Evolutionary conservation across 23 tunicate species (phyloP), one percentile per base, ranked within the genome.

Genomic region (Ciona savignyi): DNA sequence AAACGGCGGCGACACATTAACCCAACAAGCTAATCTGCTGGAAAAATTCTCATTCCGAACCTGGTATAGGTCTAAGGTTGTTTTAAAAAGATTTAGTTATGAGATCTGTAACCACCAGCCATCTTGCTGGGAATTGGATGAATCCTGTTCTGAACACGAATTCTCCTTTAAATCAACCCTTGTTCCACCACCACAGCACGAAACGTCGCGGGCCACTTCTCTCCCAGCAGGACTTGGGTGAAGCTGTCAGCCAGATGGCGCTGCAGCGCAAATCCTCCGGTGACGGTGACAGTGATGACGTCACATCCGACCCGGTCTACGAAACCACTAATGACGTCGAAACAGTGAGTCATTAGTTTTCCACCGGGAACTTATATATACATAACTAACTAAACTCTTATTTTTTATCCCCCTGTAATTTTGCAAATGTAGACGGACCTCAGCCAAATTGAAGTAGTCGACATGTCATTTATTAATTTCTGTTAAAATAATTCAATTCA

Each of bases 161-260:
- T n/a, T n/a, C n/a, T n/a, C n/a, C n/a, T n/a, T n/a, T n/a, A n/a
- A n/a, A n/a, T n/a, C n/a, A n/a, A n/a, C n/a, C n/a, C n/a, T n/a
- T n/a, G n/a, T n/a, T n/a, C n/a, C n/a, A n/a, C n/a, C n/a, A n/a
- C n/a, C n/a, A n/a, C n/a, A 49, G 61, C 20, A 20, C 67, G 19
- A 11, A 20, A 63, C 26, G 28, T 4, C 67, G 67, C 4, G 67
- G 67, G 34, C 87, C 87, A 2, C n/a, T 67, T 2, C 60, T 79
- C 21, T 86, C 93, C 15, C 85, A 79, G 30, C 80, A 81, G n/a
- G 93, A 79, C 27, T 67, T 86, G 3, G 93, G 93, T 3, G 93
- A 79, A 33, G 84, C 83, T 20, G 93, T 68, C 66, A 67, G 75
- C 22, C 62, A 33, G 42, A 65, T 67, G 9, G 93, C 82, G 35